Evolutionary conservation across 1,140 invertebrate species (phyloP).

Genomic region (Cataglyphis hispanica): DNA sequence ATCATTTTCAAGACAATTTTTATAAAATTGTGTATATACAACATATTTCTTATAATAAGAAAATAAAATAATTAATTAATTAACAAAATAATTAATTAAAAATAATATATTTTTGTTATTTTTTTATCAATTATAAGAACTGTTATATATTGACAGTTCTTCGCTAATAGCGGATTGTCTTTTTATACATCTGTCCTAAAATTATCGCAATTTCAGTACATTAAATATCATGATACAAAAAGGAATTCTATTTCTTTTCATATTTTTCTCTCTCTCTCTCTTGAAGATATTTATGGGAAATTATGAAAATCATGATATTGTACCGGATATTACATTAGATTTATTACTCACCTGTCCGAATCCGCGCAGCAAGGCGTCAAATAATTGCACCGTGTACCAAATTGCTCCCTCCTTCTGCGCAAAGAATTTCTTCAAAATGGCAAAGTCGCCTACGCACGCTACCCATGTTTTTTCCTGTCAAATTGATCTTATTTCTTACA

Average conservation of each 20-base stretch:
- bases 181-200: not conserved
- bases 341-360: slow-evolving; percentile 82
- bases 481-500: slow-evolving; percentile 32
- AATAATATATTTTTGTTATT: not conserved
- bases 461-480: slow-evolving; percentile 72
- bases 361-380: slow-evolving; percentile 83
- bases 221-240: not conserved
- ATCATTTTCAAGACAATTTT: slow-evolving; percentile 5
- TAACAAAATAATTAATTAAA: slow-evolving; percentile 10
- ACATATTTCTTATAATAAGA: not conserved
- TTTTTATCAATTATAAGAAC: not conserved
- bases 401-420: slow-evolving; percentile 71
- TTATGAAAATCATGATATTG: not conserved
- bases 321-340: not conserved
- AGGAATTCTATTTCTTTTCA: not conserved
- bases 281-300: not conserved
- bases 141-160: not conserved
- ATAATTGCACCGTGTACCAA: slow-evolving; percentile 78
- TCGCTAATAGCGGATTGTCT: not conserved
- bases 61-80: not conserved
- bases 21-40: not conserved
- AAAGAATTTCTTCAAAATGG: slow-evolving; percentile 78
- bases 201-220: not conserved
- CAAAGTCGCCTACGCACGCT: slow-evolving; percentile 83
- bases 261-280: not conserved